Evolutionary conservation across 2,113 vertebrate genomes (phyloP).

Genomic region (Oreochromis tanganicae): DNA sequence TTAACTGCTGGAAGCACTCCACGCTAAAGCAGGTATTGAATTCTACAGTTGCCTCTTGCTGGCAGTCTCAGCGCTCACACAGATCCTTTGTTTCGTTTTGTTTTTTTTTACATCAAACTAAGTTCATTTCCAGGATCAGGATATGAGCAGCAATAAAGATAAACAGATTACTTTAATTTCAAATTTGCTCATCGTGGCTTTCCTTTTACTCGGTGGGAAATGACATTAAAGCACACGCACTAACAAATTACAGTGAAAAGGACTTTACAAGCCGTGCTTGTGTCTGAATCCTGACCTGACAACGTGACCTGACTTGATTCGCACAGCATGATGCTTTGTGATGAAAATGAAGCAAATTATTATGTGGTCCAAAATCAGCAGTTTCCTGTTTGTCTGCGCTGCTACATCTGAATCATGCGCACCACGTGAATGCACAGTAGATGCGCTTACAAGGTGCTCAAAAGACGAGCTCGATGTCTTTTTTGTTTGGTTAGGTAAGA

Average conservation of each 20-base stretch:
- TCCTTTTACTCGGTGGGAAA: conserved; percentile 13
- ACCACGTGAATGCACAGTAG: neutral
- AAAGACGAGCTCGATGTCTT: neutral
- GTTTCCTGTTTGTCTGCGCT: neutral
- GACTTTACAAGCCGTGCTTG: neutral
- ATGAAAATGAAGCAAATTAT: neutral
- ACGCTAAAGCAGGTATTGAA: neutral
- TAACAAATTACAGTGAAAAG: conserved; percentile 1
- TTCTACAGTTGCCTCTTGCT: neutral
- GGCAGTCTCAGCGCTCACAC: neutral
- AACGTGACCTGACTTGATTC: neutral
- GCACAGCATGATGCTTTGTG: neutral
- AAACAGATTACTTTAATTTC: conserved; percentile 43
- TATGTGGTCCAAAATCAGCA: neutral
- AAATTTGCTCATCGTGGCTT: neutral
- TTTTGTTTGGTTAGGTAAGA: neutral
- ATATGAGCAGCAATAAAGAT: conserved; percentile 24
- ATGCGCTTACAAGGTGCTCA: neutral
- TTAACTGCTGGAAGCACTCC: neutral
- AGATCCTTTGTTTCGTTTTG: neutral
- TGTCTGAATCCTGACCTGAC: neutral
- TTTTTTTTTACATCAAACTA: neutral
- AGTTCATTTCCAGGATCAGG: conserved; percentile 31
- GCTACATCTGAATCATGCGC: neutral
- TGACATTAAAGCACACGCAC: neutral